Evolutionary conservation across 2,797 vertebrate genomes (phyloP), one percentile per base, ranked within the genome.

Genomic region (Myoxocephalus aenaeus): DNA sequence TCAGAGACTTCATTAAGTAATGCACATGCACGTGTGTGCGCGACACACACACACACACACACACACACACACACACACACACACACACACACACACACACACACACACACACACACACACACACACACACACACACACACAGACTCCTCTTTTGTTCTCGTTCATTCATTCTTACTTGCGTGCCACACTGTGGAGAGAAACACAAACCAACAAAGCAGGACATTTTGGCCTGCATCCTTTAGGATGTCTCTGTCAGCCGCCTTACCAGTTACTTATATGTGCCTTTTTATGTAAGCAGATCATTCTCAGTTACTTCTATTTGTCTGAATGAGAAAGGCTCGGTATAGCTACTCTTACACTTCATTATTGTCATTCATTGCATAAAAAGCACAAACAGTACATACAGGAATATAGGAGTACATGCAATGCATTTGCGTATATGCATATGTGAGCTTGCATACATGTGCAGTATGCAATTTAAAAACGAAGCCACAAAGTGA

Each of bases 1-100:
- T 93, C 89, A 93, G 92, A 91, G 89, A 86, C 89, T 90, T 93
- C 84, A 94, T 94, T 92, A 93, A 89, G 79, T 86, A 85, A 86
- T 80, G 70, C 56, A 58, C 84, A 65, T 32, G 63, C 88, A 83
- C 76, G 67, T 18, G 57, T 29, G 46, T 20, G n/a, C 12, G 51
- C 54, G 38, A 40, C 66, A 72, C 76, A 75, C 54, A 38, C 34
- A 61, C 34, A 65, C 59, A 66, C 7, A 42, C 65, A 70, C 76
- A 76, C 54, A 64, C 61, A 69, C 7, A 38, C 63, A 66, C 7
- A 42, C 65, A 70, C 76, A 44, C 66, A 72, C 76, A 75, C 54
- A 36, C 34, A 61, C 34, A 65, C 63, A 66, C 7, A 42, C 65
- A 70, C 76, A 76, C 54, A 64, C 61, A 69, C 8, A 38, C 63